Base-by-base conservation (phyloP, 1,140 invertebrate genomes). In the Mylabris phalerata region DNA sequence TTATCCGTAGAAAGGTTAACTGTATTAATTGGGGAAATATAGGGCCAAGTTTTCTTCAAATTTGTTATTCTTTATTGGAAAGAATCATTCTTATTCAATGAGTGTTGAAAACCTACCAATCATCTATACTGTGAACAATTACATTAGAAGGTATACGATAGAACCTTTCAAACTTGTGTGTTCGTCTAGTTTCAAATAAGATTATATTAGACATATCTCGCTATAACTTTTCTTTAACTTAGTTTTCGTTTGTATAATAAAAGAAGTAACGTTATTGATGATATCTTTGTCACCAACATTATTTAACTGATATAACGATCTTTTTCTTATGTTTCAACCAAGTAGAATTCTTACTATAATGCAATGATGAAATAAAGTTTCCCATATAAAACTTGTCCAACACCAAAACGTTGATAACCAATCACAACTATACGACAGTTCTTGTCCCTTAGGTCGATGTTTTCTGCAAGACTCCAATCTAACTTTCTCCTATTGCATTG, bases 301-400 rank as follows among this genome's bases (percentile, higher is more conserved):
- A 48, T 32, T 9, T 25, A n/a, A 48, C 26, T 25, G 26, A 48
- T 48, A 48, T 25, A n/a, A 48, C 11, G 47, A 32, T 48, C 46
- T 4, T 55, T 60, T 45, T 49, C 24, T 44, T 48, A 10, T 49
- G 46, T 55, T 38, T 19, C 38, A 39, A 32, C 45, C 11, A 40
- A 9, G 24, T 42, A 45, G 43, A 19, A 51, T 13, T 47, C 19
- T 42, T 13, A 27, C 40, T 13, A 44, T 54, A 55, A 54, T 54
- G 47, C 55, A 60, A 60, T 55, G 58, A 55, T 43, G 50, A 55
- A 60, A 60, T 60, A 60, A 60, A 60, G 58, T 60, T 60, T 60
- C 49, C 44, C 47, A 47, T 50, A 60, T 50, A 55, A 32, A 32
- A 32, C 32, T 32, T 32, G 32, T 32, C 32, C 19, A 7, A 32